Percentiles rank a stretch among this genome's conserved stretches.
These are phyloP conservation scores for Amphipyra berbera DNA, from an alignment of 2,888 invertebrate genomes.

Conservation along the genomic window DNA sequence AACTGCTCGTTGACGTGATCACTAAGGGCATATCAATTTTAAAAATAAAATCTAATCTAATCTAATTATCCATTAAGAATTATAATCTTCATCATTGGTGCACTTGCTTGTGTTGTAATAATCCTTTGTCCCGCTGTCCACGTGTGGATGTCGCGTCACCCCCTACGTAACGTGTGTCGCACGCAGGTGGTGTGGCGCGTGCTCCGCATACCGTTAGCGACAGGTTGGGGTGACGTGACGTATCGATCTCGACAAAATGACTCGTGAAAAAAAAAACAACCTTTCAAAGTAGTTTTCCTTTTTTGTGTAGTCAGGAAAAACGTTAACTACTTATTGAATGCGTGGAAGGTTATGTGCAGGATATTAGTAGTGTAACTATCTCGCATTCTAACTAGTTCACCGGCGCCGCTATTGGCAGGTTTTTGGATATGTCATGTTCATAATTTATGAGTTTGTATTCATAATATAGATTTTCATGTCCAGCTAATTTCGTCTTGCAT, in stretches of 20 bases:
- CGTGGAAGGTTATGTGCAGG: neutral
- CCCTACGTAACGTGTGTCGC: neutral
- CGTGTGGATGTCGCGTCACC: neutral
- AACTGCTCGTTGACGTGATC: too few species aligned
- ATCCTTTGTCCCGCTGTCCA: neutral
- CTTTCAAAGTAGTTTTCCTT: neutral
- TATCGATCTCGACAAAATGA: constrained; percentile 12
- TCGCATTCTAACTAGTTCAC: too few species aligned
- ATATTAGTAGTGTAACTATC: constrained; percentile 2
- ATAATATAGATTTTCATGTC: constrained; percentile 7
- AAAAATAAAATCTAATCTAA: too few species aligned
- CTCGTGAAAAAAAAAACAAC: constrained; percentile 2
- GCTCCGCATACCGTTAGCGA: constrained; percentile 10
- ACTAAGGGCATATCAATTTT: too few species aligned
- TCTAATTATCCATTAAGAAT: too few species aligned
- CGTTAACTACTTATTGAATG: neutral
- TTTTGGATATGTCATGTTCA: neutral
- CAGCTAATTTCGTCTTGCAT: neutral
- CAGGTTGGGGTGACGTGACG: neutral
- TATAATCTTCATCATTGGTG: too few species aligned
- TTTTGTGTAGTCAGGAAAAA: neutral
- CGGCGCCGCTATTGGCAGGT: too few species aligned
- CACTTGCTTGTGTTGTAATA: neutral
- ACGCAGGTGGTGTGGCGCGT: neutral
- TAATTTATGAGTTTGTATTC: neutral